Conservation (phyloP, 2,888 invertebrate genomes). For the Polydrusus tereticollis region DNA sequence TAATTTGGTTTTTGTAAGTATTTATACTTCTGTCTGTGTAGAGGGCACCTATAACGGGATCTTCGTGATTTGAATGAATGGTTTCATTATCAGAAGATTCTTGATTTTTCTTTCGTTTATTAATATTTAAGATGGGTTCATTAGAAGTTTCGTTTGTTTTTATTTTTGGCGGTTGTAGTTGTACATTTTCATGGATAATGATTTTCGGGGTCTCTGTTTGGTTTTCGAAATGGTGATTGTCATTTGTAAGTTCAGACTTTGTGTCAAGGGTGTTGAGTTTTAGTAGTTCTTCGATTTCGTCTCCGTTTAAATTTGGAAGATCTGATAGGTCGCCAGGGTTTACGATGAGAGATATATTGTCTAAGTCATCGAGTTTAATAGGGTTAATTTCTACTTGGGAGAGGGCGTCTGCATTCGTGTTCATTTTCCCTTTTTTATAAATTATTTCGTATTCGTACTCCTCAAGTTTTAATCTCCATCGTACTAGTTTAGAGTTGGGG, state of each 20-base stretch:
- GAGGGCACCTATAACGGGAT: neutral
- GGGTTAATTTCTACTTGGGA: neutral
- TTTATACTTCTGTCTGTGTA: neutral
- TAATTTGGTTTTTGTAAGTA: neutral
- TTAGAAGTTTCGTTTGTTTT: neutral
- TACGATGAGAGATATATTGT: neutral
- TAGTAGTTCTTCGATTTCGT: too few species aligned
- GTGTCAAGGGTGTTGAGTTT: too few species aligned
- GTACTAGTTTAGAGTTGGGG: constrained; percentile 45
- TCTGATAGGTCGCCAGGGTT: neutral
- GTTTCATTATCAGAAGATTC: too few species aligned
- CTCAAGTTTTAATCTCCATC: constrained; percentile 37
- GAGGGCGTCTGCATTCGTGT: neutral
- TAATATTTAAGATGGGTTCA: neutral
- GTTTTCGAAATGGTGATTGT: too few species aligned
- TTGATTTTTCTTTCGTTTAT: too few species aligned
- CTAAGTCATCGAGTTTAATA: neutral
- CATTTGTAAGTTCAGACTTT: too few species aligned
- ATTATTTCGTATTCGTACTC: neutral
- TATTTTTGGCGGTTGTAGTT: neutral
- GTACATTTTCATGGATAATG: neutral
- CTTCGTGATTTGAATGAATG: too few species aligned
- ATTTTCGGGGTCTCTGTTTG: too few species aligned
- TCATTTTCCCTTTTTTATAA: neutral
- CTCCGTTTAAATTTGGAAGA: neutral